A percentile compares a stretch with the other conserved stretches of the same genome.
Evolutionary conservation across 2,797 vertebrate species (phyloP).

Genomic region (Odontamblyopus rebecca): DNA sequence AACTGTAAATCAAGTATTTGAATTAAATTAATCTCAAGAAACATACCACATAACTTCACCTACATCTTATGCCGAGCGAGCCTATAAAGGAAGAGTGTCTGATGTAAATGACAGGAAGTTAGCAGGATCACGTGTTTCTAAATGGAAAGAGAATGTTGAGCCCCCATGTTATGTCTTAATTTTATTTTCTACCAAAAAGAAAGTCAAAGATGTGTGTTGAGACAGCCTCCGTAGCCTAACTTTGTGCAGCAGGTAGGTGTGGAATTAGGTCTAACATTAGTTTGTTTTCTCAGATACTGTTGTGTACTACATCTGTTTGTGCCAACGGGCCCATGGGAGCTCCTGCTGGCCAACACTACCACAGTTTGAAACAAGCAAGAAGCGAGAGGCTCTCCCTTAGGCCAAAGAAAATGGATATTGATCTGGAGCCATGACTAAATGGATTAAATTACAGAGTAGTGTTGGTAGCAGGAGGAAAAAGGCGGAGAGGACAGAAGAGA

Average conservation of each 20-base stretch:
- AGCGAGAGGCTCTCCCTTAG: conserved; percentile 54
- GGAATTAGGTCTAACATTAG: conserved; percentile 33
- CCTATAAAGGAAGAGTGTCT: not conserved
- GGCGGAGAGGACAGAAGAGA: conserved; percentile 29
- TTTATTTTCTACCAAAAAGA: not conserved
- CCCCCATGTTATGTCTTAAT: not conserved
- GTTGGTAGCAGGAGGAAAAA: conserved; percentile 52
- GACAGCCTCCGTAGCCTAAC: not conserved
- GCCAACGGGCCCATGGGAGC: conserved; percentile 55
- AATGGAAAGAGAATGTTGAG: no score
- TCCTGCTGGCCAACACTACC: conserved; percentile 56
- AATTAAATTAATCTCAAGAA: no score
- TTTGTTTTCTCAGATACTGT: conserved; percentile 48
- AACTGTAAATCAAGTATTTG: not conserved
- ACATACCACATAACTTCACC: no score
- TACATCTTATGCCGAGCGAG: not conserved
- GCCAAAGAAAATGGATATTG: conserved; percentile 73
- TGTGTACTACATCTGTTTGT: conserved; percentile 49
- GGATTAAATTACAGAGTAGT: conserved; percentile 72
- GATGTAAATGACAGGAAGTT: not conserved
- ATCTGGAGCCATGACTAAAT: conserved; percentile 75
- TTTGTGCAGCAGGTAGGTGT: conserved; percentile 21
- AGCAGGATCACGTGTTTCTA: not conserved
- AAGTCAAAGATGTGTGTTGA: not conserved
- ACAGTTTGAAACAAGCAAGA: conserved; percentile 53